Evolutionary conservation across 2,113 vertebrate genomes (phyloP).

Genomic region (crab-eating macaque (Macaca fascicularis)): DNA sequence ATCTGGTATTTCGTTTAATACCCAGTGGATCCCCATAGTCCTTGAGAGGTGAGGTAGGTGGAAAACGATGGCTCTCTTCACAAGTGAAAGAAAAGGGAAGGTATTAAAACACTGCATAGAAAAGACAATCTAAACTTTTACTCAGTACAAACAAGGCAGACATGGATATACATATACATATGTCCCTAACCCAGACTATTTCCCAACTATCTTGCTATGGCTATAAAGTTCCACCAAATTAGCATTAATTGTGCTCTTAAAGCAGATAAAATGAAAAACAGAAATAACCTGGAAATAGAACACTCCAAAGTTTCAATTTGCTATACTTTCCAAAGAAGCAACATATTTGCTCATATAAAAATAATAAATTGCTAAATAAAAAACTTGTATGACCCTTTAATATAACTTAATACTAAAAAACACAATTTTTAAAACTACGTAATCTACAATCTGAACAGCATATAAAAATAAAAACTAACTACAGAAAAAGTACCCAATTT

Average conservation of each 20-base stretch:
- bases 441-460: conserved; percentile 17
- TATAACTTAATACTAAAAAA: not conserved
- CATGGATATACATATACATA: not conserved
- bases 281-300: not conserved
- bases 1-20: conserved; percentile 81
- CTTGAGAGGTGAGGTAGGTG: conserved; percentile 91
- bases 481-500: not conserved
- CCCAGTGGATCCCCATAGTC: conserved; percentile 81
- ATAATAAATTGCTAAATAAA: not conserved
- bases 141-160: not conserved
- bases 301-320: not conserved
- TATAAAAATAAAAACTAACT: not conserved
- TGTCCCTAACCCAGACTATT: not conserved
- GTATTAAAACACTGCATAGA: conserved; percentile 7
- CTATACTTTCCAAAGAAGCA: conserved; percentile 3
- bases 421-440: conserved; percentile 31
- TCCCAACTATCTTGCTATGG: not conserved
- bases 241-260: not conserved
- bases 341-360: conserved; percentile 31
- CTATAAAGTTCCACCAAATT: not conserved
- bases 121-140: not conserved
- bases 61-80: conserved; percentile 86
- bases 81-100: conserved; percentile 56
- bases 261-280: not conserved
- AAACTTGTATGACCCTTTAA: not conserved